Conservation (phyloP, 2,888 invertebrate genomes). For the Sisyra terminalis region DNA sequence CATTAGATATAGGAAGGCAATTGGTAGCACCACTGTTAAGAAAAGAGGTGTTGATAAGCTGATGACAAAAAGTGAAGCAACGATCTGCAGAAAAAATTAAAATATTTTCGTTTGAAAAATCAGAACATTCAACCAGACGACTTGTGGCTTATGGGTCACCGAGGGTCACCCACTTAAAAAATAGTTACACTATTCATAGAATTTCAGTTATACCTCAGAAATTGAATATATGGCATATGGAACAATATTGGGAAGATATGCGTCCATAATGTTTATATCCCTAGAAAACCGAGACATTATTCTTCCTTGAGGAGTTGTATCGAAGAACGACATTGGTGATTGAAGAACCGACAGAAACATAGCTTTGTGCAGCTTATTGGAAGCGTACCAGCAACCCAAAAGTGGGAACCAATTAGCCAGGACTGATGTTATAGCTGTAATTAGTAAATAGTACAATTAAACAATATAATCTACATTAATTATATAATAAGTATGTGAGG, state of each 20-base stretch:
- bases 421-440: conserved; percentile 35
- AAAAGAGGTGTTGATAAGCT: conserved; percentile 74
- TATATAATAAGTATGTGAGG: no score
- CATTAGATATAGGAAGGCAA: conserved; percentile 66
- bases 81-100: conserved; percentile 36
- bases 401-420: conserved; percentile 33
- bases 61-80: conserved; percentile 76
- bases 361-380: conserved; percentile 36
- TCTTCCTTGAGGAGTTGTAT: conserved; percentile 60
- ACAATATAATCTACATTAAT: no score
- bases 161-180: no score
- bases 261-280: conserved; percentile 58
- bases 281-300: conserved; percentile 58
- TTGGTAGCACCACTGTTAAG: conserved; percentile 59
- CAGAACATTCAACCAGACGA: no score
- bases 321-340: conserved; percentile 59
- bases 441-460: no score
- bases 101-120: conserved; percentile 31
- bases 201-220: no score
- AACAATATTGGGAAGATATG: conserved; percentile 27
- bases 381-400: conserved; percentile 45
- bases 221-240: no score
- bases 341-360: conserved; percentile 44
- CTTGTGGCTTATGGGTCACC: no score
- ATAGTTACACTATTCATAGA: no score